These are phyloP conservation scores for Julus scanicus DNA, from an alignment of 2,888 invertebrate genomes.

Conservation along the genomic window DNA sequence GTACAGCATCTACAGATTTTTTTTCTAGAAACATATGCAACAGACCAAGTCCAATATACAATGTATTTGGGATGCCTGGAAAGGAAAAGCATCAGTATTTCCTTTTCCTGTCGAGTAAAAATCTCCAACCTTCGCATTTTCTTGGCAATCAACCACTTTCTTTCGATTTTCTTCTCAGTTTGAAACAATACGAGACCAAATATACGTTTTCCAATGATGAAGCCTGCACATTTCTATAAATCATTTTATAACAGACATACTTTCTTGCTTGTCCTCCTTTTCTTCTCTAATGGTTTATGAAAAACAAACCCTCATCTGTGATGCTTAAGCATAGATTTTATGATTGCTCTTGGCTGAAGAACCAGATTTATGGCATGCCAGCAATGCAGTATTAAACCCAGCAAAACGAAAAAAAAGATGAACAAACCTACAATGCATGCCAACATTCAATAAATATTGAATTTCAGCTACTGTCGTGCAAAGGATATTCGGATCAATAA, in stretches of 20 bases:
- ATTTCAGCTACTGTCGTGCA: not conserved
- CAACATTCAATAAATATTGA: not conserved
- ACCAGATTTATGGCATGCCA: conserved; percentile 10
- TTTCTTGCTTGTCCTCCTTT: not conserved
- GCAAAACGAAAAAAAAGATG: not conserved
- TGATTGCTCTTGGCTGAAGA: conserved; percentile 29
- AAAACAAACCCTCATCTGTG: not conserved
- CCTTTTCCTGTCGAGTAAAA: not conserved
- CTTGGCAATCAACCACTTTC: not conserved
- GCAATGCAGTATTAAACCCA: not conserved
- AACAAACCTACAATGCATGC: not conserved
- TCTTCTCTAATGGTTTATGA: not conserved
- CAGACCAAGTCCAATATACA: not conserved
- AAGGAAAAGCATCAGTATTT: not conserved
- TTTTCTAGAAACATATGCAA: not conserved
- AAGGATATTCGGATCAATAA: not conserved
- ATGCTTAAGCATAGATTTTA: conserved; percentile 28
- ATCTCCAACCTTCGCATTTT: not conserved
- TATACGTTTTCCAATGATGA: not conserved
- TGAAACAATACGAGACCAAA: conserved; percentile 11
- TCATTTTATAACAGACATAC: not conserved
- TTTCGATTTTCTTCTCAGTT: conserved; percentile 30
- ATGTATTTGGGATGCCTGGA: not conserved
- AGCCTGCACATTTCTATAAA: conserved; percentile 12
- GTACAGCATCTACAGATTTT: not conserved